phyloP scores from a whole-genome alignment of 2,888 invertebrate genomes.

The Theretra japonica region DNA sequence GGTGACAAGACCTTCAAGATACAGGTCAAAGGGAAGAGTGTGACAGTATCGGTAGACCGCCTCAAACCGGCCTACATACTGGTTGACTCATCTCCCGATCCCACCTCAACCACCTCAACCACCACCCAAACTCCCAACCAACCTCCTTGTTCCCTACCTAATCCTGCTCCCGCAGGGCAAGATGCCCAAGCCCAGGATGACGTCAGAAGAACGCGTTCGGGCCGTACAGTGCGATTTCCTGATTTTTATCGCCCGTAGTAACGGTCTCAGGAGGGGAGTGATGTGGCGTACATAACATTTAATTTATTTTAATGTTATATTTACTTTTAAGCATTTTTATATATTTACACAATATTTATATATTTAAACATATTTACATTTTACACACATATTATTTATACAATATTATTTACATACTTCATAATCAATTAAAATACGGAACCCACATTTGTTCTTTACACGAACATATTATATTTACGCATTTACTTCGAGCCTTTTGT shows the following conservation, averaged over 20 bases:
- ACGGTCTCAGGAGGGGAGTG: conserved; percentile 26
- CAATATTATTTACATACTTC: too few relatives aligned
- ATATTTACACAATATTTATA: too few relatives aligned
- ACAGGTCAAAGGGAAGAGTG: not conserved
- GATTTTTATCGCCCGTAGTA: conserved; percentile 15
- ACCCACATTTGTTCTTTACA: too few relatives aligned
- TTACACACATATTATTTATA: too few relatives aligned
- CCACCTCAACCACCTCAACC: not conserved
- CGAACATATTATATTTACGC: too few relatives aligned
- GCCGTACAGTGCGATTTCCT: conserved; percentile 12
- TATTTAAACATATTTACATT: too few relatives aligned
- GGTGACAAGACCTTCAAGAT: conserved; percentile 2
- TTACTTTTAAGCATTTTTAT: too few relatives aligned
- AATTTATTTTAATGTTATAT: too few relatives aligned
- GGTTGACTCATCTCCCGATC: not conserved
- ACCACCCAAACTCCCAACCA: not conserved
- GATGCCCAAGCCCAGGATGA: not conserved
- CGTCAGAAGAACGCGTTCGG: not conserved
- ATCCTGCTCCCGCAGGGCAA: not conserved
- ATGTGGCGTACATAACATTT: not conserved
- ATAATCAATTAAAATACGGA: too few relatives aligned
- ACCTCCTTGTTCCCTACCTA: not conserved
- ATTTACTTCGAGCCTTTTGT: too few relatives aligned
- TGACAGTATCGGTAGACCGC: conserved; percentile 12
- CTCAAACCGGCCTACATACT: conserved; percentile 1